These are phyloP conservation scores for Pteruthius melanotis DNA, from an alignment of 2,113 vertebrate species.

Conservation along the genomic window DNA sequence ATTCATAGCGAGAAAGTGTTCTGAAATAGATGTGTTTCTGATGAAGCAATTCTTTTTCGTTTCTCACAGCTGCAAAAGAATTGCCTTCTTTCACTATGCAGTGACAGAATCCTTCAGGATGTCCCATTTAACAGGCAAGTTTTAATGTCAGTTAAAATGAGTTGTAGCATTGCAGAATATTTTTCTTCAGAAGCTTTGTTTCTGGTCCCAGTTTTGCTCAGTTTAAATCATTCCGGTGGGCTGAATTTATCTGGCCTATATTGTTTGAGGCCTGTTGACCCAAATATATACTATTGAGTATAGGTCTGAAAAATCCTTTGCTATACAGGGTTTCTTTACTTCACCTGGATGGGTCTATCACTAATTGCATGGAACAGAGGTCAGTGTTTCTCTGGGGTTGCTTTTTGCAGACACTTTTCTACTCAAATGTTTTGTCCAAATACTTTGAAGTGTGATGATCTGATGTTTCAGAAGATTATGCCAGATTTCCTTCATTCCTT, in stretches of 20 bases:
- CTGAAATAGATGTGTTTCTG: not conserved
- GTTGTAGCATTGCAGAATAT: not conserved
- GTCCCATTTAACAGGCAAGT: constrained; percentile 97
- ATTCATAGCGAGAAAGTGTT: not conserved
- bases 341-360: not conserved
- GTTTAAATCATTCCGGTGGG: not conserved
- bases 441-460: not conserved
- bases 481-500: not conserved
- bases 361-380: not conserved
- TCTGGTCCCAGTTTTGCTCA: not conserved
- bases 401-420: not conserved
- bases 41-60: not conserved
- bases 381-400: not conserved
- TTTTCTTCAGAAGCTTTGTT: not conserved
- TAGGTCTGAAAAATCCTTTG: not conserved
- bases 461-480: not conserved
- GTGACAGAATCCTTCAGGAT: constrained; percentile 96
- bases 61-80: constrained; percentile 92
- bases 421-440: not conserved
- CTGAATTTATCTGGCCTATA: not conserved
- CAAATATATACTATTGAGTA: not conserved
- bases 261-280: not conserved
- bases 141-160: not conserved
- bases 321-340: not conserved
- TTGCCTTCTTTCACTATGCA: constrained; percentile 97